Evolutionary conservation across 1,140 invertebrate species (phyloP).

Genomic region (Zaprionus lachaisei): DNA sequence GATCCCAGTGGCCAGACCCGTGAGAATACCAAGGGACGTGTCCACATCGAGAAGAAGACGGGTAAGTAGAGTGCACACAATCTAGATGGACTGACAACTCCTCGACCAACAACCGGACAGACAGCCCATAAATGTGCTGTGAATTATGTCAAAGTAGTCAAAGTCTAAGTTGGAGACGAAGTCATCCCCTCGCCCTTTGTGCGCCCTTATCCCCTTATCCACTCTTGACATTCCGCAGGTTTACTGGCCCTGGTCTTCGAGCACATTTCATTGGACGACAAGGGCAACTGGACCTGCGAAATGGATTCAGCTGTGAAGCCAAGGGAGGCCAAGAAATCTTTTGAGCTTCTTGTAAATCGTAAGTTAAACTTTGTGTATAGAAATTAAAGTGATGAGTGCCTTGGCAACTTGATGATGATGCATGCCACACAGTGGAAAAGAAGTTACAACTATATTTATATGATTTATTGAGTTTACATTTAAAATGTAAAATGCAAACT

Average conservation of each 20-base stretch:
- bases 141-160: constrained; percentile 20
- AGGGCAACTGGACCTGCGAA: constrained; percentile 84
- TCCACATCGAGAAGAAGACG: constrained; percentile 81
- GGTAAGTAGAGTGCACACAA: constrained; percentile 52
- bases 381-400: background rate
- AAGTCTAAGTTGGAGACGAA: constrained; percentile 1
- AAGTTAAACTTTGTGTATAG: constrained; percentile 56
- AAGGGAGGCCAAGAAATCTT: constrained; percentile 68
- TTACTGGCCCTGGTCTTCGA: constrained; percentile 83
- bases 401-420: background rate
- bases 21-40: constrained; percentile 80
- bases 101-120: background rate
- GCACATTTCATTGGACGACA: constrained; percentile 79
- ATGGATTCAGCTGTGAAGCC: constrained; percentile 51
- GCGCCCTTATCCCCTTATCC: background rate
- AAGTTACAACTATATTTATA: background rate
- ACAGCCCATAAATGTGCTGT: constrained; percentile 19
- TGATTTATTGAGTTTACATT: background rate
- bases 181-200: background rate
- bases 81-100: background rate
- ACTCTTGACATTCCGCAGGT: constrained; percentile 41
- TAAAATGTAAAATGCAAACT: too few species aligned
- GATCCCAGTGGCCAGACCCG: constrained; percentile 73
- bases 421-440: background rate
- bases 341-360: constrained; percentile 85